These are phyloP conservation scores for Branchellion lobata DNA, from an alignment of 2,888 invertebrate genomes.

Conservation along the genomic window DNA sequence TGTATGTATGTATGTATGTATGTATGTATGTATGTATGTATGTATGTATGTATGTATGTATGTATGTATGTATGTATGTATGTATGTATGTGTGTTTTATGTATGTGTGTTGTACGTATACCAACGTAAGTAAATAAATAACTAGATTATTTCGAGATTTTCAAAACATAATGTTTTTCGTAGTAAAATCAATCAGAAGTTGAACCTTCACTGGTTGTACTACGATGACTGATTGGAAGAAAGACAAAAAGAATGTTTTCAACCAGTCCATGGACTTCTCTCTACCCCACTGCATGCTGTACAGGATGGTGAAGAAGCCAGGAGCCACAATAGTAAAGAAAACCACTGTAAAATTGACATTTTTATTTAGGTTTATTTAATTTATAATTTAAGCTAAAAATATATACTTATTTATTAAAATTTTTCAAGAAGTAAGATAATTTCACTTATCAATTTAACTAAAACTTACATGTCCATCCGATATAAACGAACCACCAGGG, in stretches of 20 bases:
- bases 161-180: too few species aligned
- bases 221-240: conserved; percentile 62
- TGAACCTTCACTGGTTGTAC: conserved; percentile 61
- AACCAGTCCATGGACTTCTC: conserved; percentile 62
- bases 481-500: conserved; percentile 61
- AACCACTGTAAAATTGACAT: conserved; percentile 55
- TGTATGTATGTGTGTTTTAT: too few species aligned
- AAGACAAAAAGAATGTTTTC: conserved; percentile 60
- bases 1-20: too few species aligned
- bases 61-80: too few species aligned
- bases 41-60: too few species aligned
- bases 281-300: conserved; percentile 62
- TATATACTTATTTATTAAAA: not conserved
- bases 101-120: too few species aligned
- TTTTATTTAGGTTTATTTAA: not conserved
- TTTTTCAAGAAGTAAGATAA: not conserved
- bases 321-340: conserved; percentile 58
- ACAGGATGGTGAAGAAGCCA: conserved; percentile 61
- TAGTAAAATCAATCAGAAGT: too few species aligned
- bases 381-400: not conserved
- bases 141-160: too few species aligned
- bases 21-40: too few species aligned
- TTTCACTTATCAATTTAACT: not conserved
- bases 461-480: conserved; percentile 59
- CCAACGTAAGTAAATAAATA: too few species aligned